A percentile compares a stretch with the other conserved stretches of the same genome.
Conservation (phyloP, 37 sponge, comb jelly and placozoan genomes). For the Tethya wilhelma region DNA sequence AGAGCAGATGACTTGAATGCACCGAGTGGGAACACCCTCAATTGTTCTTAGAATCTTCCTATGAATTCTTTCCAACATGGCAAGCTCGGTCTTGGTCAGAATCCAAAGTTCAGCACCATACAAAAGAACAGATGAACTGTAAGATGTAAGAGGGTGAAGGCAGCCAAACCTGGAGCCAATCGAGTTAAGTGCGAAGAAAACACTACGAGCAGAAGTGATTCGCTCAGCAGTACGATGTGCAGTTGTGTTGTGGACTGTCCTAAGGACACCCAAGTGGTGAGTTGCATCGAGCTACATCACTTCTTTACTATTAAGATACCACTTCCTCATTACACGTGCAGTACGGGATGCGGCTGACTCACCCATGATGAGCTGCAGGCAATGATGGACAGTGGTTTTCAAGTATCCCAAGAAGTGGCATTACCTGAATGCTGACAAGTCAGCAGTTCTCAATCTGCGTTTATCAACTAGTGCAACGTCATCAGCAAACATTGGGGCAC, state of each 20-base stretch:
- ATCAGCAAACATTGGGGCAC: not conserved
- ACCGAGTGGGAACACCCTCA: not conserved
- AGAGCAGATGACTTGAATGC: not conserved
- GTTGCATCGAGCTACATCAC: not conserved
- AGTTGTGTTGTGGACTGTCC: not conserved
- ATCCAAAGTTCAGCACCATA: not conserved
- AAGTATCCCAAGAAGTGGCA: too few species aligned
- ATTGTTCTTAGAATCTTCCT: not conserved
- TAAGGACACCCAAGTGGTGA: slow-evolving; percentile 5
- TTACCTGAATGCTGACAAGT: too few species aligned
- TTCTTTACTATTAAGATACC: not conserved
- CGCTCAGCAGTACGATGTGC: not conserved
- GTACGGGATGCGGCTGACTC: too few species aligned
- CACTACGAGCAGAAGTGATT: not conserved
- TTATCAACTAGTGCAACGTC: not conserved
- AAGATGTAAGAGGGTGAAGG: too few species aligned
- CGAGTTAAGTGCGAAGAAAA: not conserved
- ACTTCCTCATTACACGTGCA: too few species aligned
- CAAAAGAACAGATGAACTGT: not conserved
- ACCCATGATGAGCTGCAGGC: too few species aligned
- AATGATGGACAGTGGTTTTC: too few species aligned
- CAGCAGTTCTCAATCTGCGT: too few species aligned
- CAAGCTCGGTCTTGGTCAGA: not conserved
- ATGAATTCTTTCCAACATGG: not conserved
- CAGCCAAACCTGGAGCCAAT: not conserved